Base-by-base conservation (phyloP, 2,113 vertebrate species). In the Aspiorhynchus laticeps region DNA sequence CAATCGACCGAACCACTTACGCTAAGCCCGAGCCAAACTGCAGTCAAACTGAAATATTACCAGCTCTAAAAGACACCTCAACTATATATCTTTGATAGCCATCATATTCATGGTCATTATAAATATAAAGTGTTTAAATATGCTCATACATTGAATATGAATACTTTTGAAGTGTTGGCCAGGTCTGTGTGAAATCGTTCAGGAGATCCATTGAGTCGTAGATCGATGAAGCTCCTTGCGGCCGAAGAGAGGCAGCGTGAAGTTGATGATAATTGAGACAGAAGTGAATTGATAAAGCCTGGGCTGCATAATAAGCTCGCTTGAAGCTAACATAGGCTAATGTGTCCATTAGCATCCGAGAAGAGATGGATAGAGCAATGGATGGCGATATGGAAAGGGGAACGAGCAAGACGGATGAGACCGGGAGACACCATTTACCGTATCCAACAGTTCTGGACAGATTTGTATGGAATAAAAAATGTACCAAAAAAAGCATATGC, bases 241-340 rank as follows among this genome's bases (percentile, higher is more conserved):
- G 28, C 63, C 10, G 38, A 43, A 48, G 80, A 83, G 80, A 83
- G 63, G 56, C 82, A 51, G 82, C 33, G 69, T 74, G 43, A 85
- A 91, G 84, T 89, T 88, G 91, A 92, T 92, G 92, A 90, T 89
- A 90, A 93, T 92, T 88, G 84, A 86, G 93, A 89, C 78, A 88
- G 91, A 92, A 92, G 91, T 89, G 90, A 90, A 94, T 89, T 87
- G 91, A 95, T 95, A 93, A 95, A 92, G 92, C 92, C 92, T 91
- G 87, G 88, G 93, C 89, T 91, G 89, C 90, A 91, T 93, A 84
- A 92, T 92, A 90, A 90, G 89, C 91, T 88, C 90, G 7, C 84
- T 88, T 90, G 92, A 91, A 93, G 89, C 82, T 86, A 88, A 89
- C 67, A 48, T 86, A 86, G 65, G 90, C 90, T 94, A 93, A 93